Evolutionary conservation across 2,888 invertebrate species (phyloP).

Genomic region (Agrochola lychnidis): DNA sequence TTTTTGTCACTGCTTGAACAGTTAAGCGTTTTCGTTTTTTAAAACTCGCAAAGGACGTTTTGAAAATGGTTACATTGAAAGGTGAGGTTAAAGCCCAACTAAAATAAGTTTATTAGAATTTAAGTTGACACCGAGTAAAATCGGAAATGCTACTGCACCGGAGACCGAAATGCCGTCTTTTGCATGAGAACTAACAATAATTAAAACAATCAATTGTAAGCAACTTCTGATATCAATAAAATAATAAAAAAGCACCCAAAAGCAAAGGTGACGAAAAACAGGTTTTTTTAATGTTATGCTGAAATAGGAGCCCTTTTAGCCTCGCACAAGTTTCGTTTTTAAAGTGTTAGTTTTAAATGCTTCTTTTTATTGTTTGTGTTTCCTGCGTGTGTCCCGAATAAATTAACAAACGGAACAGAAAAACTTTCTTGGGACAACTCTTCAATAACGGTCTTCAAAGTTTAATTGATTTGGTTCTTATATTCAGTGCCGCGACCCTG

Average conservation of each 20-base stretch:
- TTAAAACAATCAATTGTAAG: neutral
- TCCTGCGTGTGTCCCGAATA: neutral
- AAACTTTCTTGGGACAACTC: neutral
- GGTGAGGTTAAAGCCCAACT: neutral
- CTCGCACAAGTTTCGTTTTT: neutral
- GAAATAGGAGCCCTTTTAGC: neutral
- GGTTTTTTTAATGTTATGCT: neutral
- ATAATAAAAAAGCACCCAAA: no score
- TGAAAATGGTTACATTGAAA: neutral
- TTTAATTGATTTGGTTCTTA: conserved; percentile 36
- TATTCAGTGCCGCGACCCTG: conserved; percentile 14
- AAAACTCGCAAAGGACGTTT: neutral
- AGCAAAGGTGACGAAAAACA: neutral
- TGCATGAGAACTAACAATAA: neutral
- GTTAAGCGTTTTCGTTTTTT: neutral
- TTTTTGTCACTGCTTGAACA: neutral
- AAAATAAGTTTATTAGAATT: neutral
- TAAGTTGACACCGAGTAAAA: neutral
- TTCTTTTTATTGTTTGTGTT: neutral
- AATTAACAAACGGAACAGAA: neutral
- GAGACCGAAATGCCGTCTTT: neutral
- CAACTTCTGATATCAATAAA: neutral
- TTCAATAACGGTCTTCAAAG: conserved; percentile 8
- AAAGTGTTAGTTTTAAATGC: neutral
- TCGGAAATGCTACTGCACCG: neutral